Conservation (phyloP, 2,113 vertebrate species). For the Natator depressus region DNA sequence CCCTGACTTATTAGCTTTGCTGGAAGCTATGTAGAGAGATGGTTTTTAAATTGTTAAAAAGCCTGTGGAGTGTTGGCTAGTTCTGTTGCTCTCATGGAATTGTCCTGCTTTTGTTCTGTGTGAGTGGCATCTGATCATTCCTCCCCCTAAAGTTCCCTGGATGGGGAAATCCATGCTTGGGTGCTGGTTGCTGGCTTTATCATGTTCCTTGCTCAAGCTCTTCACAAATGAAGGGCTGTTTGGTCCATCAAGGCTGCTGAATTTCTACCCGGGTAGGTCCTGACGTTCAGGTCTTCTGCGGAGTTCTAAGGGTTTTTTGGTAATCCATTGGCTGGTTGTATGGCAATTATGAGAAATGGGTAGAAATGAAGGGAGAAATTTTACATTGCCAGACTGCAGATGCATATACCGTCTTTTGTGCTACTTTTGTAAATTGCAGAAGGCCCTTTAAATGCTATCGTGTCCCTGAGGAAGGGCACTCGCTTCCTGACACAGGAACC, state of each 20-base stretch:
- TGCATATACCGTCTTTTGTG: rapidly evolving
- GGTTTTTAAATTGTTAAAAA: not conserved
- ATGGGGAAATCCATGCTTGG: not conserved
- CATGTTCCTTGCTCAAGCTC: not conserved
- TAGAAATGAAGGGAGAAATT: not conserved
- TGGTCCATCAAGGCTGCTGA: not conserved
- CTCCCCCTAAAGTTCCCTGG: not conserved
- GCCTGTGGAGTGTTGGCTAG: not conserved
- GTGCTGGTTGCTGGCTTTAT: not conserved
- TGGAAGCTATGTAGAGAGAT: not conserved
- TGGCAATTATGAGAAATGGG: not conserved
- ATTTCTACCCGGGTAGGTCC: not conserved
- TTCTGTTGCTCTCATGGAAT: not conserved
- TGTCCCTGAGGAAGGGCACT: not conserved
- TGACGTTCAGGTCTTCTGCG: not conserved
- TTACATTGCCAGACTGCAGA: not conserved
- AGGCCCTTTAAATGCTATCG: not conserved
- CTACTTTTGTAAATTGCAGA: not conserved
- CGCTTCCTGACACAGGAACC: not conserved
- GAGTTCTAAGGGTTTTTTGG: not conserved
- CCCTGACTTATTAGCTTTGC: not conserved
- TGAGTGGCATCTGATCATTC: not conserved
- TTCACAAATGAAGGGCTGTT: not conserved
- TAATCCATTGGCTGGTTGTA: not conserved
- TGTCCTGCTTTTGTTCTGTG: not conserved